Evolutionary conservation across 2,113 vertebrate genomes (phyloP).

Genomic region (Eurystomus gularis): DNA sequence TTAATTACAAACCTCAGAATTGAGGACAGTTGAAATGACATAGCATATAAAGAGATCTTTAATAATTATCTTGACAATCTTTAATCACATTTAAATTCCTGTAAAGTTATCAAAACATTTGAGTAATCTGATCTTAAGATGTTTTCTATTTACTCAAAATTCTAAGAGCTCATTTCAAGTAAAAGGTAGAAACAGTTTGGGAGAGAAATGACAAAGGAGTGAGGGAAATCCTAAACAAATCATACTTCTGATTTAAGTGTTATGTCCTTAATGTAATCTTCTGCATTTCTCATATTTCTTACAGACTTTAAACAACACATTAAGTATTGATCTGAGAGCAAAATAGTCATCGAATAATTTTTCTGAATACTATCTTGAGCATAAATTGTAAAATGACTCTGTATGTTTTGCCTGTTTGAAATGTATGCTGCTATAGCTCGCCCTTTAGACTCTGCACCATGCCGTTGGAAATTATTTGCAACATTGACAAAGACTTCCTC

Average conservation of each 20-base stretch:
- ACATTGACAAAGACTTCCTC: neutral
- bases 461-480: neutral
- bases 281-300: neutral
- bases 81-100: conserved; percentile 46
- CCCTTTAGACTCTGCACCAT: neutral
- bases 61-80: conserved; percentile 48
- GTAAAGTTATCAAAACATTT: conserved; percentile 40
- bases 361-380: neutral
- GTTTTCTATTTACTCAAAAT: conserved; percentile 50
- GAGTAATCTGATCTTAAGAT: conserved; percentile 30
- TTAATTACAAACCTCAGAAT: neutral
- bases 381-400: conserved; percentile 32
- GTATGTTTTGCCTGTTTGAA: neutral
- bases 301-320: neutral
- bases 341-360: neutral
- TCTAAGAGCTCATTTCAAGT: conserved; percentile 45
- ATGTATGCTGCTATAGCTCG: neutral
- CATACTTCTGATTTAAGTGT: conserved; percentile 6
- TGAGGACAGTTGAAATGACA: neutral
- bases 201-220: conserved; percentile 49
- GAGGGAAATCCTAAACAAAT: conserved; percentile 34
- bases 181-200: conserved; percentile 58
- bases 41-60: conserved; percentile 14
- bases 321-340: neutral
- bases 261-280: conserved; percentile 1